These are phyloP conservation scores for Hecatera dysodea DNA, from an alignment of 2,888 invertebrate genomes.

Conservation along the genomic window DNA sequence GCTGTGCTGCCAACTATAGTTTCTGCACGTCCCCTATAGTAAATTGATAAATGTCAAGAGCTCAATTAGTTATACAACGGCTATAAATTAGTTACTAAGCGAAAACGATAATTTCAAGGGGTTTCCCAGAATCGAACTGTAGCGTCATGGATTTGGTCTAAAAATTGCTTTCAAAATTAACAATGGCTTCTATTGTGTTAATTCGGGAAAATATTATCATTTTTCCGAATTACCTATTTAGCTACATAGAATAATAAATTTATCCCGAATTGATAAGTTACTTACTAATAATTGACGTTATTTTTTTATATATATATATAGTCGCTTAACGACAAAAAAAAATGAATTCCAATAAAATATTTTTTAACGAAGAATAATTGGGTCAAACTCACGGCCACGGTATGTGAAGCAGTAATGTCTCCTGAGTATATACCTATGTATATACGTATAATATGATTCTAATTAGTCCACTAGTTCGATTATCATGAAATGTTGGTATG, in stretches of 20 bases:
- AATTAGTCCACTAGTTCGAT: too few relatives aligned
- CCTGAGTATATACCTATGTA: too few relatives aligned
- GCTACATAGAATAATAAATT: not conserved
- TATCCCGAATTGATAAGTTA: not conserved
- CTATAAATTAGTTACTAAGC: too few relatives aligned
- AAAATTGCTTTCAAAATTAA: not conserved
- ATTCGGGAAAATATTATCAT: too few relatives aligned
- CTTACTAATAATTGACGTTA: not conserved
- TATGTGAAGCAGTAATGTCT: not conserved
- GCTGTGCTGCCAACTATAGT: too few relatives aligned
- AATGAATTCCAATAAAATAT: conserved; percentile 2
- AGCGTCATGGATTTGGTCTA: not conserved
- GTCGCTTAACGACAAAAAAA: not conserved
- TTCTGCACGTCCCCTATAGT: too few relatives aligned
- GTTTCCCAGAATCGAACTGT: not conserved
- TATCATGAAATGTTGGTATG: too few relatives aligned
- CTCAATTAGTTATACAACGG: too few relatives aligned
- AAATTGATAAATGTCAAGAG: too few relatives aligned
- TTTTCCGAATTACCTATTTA: not conserved
- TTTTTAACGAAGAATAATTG: not conserved
- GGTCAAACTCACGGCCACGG: too few relatives aligned
- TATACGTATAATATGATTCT: too few relatives aligned
- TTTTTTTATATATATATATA: not conserved
- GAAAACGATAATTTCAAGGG: too few relatives aligned
- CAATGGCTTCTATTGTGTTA: conserved; percentile 11